Conservation (phyloP, 2,888 invertebrate genomes). For the Dasypolia templi region DNA sequence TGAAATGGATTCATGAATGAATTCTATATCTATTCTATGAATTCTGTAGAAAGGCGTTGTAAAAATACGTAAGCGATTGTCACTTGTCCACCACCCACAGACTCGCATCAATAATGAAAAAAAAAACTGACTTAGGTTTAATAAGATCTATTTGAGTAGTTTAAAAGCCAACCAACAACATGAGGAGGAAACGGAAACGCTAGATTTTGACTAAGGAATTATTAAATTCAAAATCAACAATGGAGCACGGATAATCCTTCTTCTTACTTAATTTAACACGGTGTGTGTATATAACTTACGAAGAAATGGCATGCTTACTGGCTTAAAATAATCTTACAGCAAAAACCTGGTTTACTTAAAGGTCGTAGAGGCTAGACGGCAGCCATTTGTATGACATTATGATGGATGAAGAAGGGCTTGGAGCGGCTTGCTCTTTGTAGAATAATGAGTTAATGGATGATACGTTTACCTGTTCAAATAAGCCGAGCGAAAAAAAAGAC, state of each 20-base stretch:
- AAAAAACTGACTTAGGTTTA: too few species aligned
- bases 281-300: conserved; percentile 1
- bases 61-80: too few species aligned
- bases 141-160: not conserved
- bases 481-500: conserved; percentile 7
- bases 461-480: conserved; percentile 27
- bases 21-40: too few species aligned
- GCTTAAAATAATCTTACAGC: conserved; percentile 46
- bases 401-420: conserved; percentile 35
- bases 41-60: too few species aligned
- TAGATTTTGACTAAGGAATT: not conserved
- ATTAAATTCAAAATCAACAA: not conserved
- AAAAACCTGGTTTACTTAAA: conserved; percentile 53
- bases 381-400: conserved; percentile 37
- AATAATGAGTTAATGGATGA: conserved; percentile 32
- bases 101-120: too few species aligned
- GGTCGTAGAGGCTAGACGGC: conserved; percentile 40
- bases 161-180: not conserved
- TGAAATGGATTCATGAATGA: too few species aligned
- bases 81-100: too few species aligned
- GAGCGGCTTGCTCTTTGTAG: conserved; percentile 31
- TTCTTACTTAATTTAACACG: not conserved
- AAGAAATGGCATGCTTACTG: conserved; percentile 7
- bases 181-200: too few species aligned
- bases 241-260: not conserved